These are phyloP conservation scores for Paradisaea rubra DNA, from an alignment of 2,113 vertebrate species.

Conservation along the genomic window DNA sequence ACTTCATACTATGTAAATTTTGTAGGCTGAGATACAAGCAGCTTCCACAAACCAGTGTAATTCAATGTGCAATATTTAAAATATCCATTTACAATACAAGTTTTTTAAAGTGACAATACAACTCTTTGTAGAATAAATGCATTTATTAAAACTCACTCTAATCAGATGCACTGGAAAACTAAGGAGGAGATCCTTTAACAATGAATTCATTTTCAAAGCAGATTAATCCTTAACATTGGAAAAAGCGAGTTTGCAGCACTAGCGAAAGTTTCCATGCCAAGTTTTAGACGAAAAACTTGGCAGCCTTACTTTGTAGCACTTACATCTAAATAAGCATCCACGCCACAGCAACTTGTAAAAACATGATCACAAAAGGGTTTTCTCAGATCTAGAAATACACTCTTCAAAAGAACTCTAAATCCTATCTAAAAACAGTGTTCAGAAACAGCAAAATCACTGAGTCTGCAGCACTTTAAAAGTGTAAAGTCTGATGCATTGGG, in stretches of 20 bases:
- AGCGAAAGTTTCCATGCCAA: neutral
- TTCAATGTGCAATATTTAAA: neutral
- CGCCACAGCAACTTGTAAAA: conserved; percentile 23
- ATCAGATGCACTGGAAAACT: neutral
- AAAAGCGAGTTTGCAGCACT: neutral
- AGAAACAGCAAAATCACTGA: neutral
- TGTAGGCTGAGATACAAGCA: neutral
- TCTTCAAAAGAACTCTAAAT: neutral
- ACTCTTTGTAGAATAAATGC: neutral
- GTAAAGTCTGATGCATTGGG: neutral
- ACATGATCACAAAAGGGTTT: conserved; percentile 16
- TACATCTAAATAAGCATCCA: conserved; percentile 27
- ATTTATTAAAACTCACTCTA: neutral
- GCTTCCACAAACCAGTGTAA: neutral
- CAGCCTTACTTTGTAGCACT: neutral
- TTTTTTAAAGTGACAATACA: neutral
- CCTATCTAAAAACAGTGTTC: neutral
- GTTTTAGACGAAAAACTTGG: conserved; percentile 20
- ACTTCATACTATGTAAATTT: neutral
- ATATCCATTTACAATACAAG: neutral
- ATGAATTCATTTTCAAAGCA: neutral
- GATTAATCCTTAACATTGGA: neutral
- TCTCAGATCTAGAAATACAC: conserved; percentile 20
- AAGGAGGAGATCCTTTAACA: neutral
- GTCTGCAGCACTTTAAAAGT: neutral